Evolutionary conservation across 2,888 invertebrate genomes (phyloP).

Genomic region (Druceiella hillmani): DNA sequence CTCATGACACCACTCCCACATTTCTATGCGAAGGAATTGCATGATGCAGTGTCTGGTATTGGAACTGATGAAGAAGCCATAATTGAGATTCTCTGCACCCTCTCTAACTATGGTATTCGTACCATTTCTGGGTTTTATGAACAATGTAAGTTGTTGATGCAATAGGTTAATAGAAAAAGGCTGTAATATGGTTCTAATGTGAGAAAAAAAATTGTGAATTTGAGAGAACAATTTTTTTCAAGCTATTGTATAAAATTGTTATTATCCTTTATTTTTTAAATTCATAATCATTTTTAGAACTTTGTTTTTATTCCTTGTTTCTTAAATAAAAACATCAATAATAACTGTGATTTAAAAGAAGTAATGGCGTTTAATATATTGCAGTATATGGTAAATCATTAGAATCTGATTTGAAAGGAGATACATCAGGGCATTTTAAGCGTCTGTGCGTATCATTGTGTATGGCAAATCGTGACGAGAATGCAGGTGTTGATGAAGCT

Average conservation of each 20-base stretch:
- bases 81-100: slow-evolving; percentile 87
- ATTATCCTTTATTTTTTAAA: too few relatives aligned
- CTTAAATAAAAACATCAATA: too few relatives aligned
- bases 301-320: too few relatives aligned
- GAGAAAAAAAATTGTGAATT: slow-evolving; percentile 2
- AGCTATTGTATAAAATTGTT: too few relatives aligned
- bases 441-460: slow-evolving; percentile 82
- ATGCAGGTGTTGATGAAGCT: slow-evolving; percentile 75
- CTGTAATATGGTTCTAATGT: not conserved
- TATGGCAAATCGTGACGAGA: slow-evolving; percentile 88
- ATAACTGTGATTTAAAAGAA: too few relatives aligned
- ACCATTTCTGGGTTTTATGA: slow-evolving; percentile 82
- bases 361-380: too few relatives aligned
- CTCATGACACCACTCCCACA: slow-evolving; percentile 86
- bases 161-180: not conserved
- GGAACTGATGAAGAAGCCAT: slow-evolving; percentile 90
- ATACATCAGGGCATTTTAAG: slow-evolving; percentile 95
- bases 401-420: slow-evolving; percentile 83
- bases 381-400: slow-evolving; percentile 77
- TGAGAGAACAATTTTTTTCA: too few relatives aligned
- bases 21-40: slow-evolving; percentile 86
- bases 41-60: slow-evolving; percentile 79
- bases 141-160: slow-evolving; percentile 58
- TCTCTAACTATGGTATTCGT: slow-evolving; percentile 84
- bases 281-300: too few relatives aligned